Evolutionary conservation across 1,140 invertebrate species (phyloP).

Genomic region (Platyscapa corneri): DNA sequence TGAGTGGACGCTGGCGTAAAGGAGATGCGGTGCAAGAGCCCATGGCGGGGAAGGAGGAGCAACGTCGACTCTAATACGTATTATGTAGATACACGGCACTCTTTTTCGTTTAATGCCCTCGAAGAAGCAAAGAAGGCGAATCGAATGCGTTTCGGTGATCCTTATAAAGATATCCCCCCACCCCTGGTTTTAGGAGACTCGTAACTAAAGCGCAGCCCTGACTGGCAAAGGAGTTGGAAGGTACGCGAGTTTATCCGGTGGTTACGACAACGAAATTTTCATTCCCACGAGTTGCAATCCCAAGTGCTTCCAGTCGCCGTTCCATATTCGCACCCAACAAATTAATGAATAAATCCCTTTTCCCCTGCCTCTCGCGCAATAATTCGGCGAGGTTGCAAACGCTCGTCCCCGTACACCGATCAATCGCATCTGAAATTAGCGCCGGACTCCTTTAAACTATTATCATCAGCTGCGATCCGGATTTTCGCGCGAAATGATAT

Average conservation of each 20-base stretch:
- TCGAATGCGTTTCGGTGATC: not conserved
- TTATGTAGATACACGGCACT: not conserved
- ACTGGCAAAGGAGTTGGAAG: not conserved
- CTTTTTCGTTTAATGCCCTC: not conserved
- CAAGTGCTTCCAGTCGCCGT: too few relatives aligned
- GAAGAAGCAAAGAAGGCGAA: not conserved
- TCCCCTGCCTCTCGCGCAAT: too few relatives aligned
- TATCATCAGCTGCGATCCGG: too few relatives aligned
- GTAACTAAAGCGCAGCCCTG: not conserved
- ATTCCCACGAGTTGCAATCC: too few relatives aligned
- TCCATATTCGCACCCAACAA: too few relatives aligned
- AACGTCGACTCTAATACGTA: not conserved
- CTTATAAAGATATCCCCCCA: not conserved
- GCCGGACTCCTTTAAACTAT: too few relatives aligned
- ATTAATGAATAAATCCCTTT: too few relatives aligned
- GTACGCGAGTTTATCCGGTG: not conserved
- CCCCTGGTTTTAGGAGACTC: not conserved
- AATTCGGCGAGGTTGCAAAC: too few relatives aligned
- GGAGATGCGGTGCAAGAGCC: not conserved
- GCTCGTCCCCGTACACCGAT: too few relatives aligned
- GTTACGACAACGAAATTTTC: not conserved
- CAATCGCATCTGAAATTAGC: too few relatives aligned
- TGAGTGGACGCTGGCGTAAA: conserved; percentile 15
- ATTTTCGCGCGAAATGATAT: too few relatives aligned
- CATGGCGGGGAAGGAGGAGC: not conserved